phyloP scores from a whole-genome alignment of 2,888 invertebrate species.

The Nyleta sp. region DNA sequence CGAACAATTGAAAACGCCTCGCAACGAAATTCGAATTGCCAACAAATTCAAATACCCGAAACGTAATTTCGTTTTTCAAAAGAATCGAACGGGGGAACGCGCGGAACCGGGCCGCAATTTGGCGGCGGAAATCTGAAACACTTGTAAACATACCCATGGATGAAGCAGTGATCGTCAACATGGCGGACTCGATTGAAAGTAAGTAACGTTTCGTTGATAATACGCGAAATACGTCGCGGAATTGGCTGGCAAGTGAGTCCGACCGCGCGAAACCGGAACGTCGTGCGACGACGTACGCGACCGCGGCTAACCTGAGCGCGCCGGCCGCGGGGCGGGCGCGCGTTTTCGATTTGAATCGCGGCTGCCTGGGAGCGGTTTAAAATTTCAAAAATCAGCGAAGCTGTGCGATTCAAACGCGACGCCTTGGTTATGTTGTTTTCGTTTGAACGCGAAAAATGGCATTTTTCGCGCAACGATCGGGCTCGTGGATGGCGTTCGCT shows the following conservation, averaged over 20 bases:
- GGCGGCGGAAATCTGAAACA: constrained; percentile 72
- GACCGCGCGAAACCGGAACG: constrained; percentile 6
- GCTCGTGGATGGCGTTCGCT: constrained; percentile 38
- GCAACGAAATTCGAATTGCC: not conserved
- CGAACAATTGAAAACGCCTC: too few species aligned
- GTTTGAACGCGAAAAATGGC: constrained; percentile 35
- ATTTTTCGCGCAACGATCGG: constrained; percentile 34
- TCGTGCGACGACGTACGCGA: not conserved
- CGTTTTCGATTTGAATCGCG: constrained; percentile 72
- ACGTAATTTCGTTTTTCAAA: constrained; percentile 1
- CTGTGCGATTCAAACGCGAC: constrained; percentile 79
- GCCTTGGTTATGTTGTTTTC: constrained; percentile 78
- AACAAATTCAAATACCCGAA: too few species aligned
- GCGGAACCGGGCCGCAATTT: constrained; percentile 26
- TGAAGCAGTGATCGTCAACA: constrained; percentile 85
- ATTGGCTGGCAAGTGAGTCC: constrained; percentile 56
- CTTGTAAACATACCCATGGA: constrained; percentile 75
- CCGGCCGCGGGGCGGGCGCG: constrained; percentile 11
- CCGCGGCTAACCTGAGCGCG: not conserved
- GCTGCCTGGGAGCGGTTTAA: constrained; percentile 75
- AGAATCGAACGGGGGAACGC: constrained; percentile 9
- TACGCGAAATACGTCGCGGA: constrained; percentile 69
- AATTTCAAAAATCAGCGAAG: constrained; percentile 81
- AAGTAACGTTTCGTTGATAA: constrained; percentile 85
- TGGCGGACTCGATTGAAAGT: constrained; percentile 92